Evolutionary conservation across 2,113 vertebrate genomes (phyloP), one percentile per base, ranked within the genome.

Genomic region (Archocentrus centrarchus): DNA sequence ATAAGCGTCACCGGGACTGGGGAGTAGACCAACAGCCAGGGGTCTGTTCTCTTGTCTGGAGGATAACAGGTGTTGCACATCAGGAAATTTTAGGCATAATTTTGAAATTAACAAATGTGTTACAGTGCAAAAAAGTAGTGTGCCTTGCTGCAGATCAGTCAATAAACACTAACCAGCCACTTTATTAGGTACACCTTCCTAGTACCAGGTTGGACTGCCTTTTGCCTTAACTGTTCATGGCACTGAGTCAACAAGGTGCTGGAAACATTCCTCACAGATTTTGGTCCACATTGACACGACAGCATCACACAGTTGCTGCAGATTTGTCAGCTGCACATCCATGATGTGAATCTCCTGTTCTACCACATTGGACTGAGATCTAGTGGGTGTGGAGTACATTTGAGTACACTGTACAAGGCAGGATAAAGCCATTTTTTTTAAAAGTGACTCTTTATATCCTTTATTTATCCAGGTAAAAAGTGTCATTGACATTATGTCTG

Each of bases 41-140:
- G 90, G 47, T 96, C 95, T 0, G 93, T 96, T 89, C 96, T 95
- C 24, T 93, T 94, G 83, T 96, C 97, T 97, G 88, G 63, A 88
- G 86, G 18, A 79, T 0, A 41, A 24, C 14, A 30, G 62, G 2
- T 11, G 32, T 18, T 7, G 10, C 30, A 44, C 2, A 37, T 82
- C 59, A 82, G 8, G 5, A 55, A 55, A 58, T 37, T 47, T 41
- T 0, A 59, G 17, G 22, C 35, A 14, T 2, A 2, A 61, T 55
- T 55, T 4, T 20, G 3, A 64, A 24, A 11, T 73, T 1, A 22
- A 66, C 11, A 27, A 7, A 60, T 18, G 22, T 0, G 41, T 70
- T 47, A 70, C 39, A 81, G 57, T 50, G 6, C 6, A 57, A 60
- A 17, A 5, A 57, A 41, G n/a, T 39, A 11, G 13, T 15, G 14